These are phyloP conservation scores for Eupithecia vulgata DNA, from an alignment of 2,888 invertebrate genomes.

Conservation along the genomic window DNA sequence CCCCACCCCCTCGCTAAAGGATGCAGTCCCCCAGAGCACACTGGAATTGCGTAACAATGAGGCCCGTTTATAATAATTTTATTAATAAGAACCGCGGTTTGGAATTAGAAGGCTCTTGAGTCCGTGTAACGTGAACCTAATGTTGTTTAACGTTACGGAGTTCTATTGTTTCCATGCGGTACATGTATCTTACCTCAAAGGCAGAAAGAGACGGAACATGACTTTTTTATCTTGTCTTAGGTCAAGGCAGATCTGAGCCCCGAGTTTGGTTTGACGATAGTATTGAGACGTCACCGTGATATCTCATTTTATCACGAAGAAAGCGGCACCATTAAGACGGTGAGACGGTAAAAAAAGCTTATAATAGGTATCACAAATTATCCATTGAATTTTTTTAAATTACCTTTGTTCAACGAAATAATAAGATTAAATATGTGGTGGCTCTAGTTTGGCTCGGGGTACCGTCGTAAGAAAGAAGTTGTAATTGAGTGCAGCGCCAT, in stretches of 20 bases:
- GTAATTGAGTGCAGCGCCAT: no score
- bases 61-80: slow-evolving; percentile 70
- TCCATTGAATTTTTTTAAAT: no score
- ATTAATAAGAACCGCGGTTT: slow-evolving; percentile 49
- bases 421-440: no score
- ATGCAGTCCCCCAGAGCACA: slow-evolving; percentile 70
- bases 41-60: slow-evolving; percentile 77
- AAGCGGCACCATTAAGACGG: no score
- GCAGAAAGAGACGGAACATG: neutral
- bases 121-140: neutral
- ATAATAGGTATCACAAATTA: no score
- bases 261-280: neutral
- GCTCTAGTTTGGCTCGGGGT: no score
- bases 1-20: slow-evolving; percentile 69
- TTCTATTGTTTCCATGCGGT: neutral
- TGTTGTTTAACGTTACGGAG: neutral
- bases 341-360: no score
- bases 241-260: neutral
- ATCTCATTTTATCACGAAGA: neutral
- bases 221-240: neutral
- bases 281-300: neutral
- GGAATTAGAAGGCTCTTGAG: slow-evolving; percentile 30
- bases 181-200: neutral
- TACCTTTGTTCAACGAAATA: no score
- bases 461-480: no score